These are phyloP conservation scores for Marmota flaviventris DNA, from an alignment of 2,113 vertebrate species.

Conservation along the genomic window DNA sequence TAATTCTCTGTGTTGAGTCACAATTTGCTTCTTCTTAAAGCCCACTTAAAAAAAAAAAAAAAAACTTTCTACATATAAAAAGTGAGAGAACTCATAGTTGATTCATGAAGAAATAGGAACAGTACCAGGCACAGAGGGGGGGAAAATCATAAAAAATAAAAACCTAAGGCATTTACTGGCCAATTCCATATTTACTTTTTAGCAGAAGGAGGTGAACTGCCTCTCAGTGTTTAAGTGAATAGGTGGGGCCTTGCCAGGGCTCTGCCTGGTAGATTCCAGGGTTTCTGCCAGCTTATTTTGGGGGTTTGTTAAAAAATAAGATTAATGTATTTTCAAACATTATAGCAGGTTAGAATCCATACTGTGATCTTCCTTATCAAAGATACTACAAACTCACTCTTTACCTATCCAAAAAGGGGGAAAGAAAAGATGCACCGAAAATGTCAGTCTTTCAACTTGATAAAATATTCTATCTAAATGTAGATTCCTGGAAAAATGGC, in stretches of 20 bases:
- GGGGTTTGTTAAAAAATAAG: constrained; percentile 39
- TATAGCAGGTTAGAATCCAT: constrained; percentile 65
- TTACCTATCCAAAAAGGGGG: constrained; percentile 39
- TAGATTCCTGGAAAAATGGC: constrained; percentile 84
- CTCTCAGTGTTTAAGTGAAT: constrained; percentile 42
- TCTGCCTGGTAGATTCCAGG: constrained; percentile 22
- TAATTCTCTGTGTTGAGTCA: background rate
- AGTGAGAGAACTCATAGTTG: background rate
- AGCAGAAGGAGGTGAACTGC: background rate
- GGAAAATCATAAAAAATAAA: constrained; percentile 25
- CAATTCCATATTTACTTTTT: background rate
- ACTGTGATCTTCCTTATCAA: constrained; percentile 50
- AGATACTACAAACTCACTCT: constrained; percentile 71
- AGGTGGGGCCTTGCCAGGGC: constrained; percentile 17
- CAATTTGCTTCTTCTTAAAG: background rate
- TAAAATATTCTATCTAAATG: constrained; percentile 87
- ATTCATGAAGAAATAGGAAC: background rate
- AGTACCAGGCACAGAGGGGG: background rate
- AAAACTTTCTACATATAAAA: background rate
- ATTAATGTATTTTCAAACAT: constrained; percentile 63
- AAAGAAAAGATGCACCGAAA: constrained; percentile 75
- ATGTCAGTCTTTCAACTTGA: constrained; percentile 78
- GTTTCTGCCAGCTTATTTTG: constrained; percentile 31
- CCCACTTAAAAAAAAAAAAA: background rate
- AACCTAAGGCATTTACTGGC: background rate